Base-by-base conservation (phyloP, 1,140 invertebrate species). In the Latrodectus geometricus region DNA sequence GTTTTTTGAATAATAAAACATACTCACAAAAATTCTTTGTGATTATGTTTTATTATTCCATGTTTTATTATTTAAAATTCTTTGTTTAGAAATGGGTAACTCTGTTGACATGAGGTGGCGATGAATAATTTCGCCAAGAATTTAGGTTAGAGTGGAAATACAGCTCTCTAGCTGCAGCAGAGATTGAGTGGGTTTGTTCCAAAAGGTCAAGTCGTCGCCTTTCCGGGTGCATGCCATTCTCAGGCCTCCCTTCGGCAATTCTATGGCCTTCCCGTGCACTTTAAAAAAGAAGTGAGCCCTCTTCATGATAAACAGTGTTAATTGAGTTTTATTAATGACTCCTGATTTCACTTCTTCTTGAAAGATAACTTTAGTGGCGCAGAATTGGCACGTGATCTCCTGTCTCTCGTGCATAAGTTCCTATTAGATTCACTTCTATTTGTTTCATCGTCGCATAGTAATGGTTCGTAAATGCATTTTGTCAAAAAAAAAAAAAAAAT, bases 121-220 rank as follows among this genome's bases (percentile, higher is more conserved):
- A 68, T 49, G 78, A 80, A 68, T 66, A 23, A 68, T 20, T 70
- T 70, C n/a, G 12, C 17, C n/a, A 70, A 21, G 78, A 80, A 80
- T 80, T 61, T 80, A 80, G 78, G 78, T 80, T 80, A 80, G 66
- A 70, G 66, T 70, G 56, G 65, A 80, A 75, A 11, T 61, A 8
- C 54, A 76, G 20, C 66, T 80, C 78, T 80, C 49, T 17, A 17
- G 56, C 35, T 8, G n/a, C 70, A 49, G 48, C 54, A 61, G 54
- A 61, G 70, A 11, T 73, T 73, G 70, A 49, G 70, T 73, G 48
- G 70, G 70, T 23, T 70, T 52, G 50, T 23, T 68, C 20, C 21
- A 48, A 80, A 80, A 80, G 78, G 78, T 80, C 78, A 80, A 54
- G 14, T 23, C 23, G n/a, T 5, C 14, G 76, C 35, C 70, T 75